These are phyloP conservation scores for Phoxinus phoxinus DNA, from an alignment of 2,113 vertebrate genomes.

Conservation along the genomic window DNA sequence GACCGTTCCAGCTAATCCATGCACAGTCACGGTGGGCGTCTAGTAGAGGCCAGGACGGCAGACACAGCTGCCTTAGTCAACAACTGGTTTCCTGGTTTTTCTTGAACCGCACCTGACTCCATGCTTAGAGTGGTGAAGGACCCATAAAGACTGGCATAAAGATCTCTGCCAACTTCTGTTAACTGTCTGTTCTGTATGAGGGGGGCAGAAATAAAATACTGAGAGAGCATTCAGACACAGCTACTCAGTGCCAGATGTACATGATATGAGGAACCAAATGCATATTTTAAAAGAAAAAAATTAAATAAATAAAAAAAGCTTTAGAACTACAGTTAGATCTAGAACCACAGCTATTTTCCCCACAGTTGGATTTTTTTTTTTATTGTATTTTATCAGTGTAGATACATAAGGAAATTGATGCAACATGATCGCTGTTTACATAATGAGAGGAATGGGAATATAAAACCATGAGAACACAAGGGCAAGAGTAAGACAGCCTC, in stretches of 20 bases:
- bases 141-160: slow-evolving; percentile 26
- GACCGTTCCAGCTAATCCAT: slow-evolving; percentile 47
- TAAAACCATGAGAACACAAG: slow-evolving; percentile 43
- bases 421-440: slow-evolving; percentile 37
- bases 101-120: slow-evolving; percentile 39
- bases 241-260: slow-evolving; percentile 28
- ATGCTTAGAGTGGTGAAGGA: slow-evolving; percentile 26
- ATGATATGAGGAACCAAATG: background rate
- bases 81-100: slow-evolving; percentile 39
- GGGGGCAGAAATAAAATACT: slow-evolving; percentile 4
- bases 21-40: slow-evolving; percentile 30
- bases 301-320: background rate
- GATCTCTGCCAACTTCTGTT: slow-evolving; percentile 25
- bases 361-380: no score
- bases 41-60: background rate
- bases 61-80: slow-evolving; percentile 44
- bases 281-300: background rate
- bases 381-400: background rate
- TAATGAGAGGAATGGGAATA: slow-evolving; percentile 44
- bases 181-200: background rate
- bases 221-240: background rate
- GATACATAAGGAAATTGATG: slow-evolving; percentile 22
- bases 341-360: background rate
- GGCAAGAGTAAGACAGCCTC: slow-evolving; percentile 34
- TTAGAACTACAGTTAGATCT: background rate